A percentile compares a stretch with the other conserved stretches of the same genome.
Conservation (phyloP, 2,797 vertebrate species). For the Stomatorhinus walkeri region DNA sequence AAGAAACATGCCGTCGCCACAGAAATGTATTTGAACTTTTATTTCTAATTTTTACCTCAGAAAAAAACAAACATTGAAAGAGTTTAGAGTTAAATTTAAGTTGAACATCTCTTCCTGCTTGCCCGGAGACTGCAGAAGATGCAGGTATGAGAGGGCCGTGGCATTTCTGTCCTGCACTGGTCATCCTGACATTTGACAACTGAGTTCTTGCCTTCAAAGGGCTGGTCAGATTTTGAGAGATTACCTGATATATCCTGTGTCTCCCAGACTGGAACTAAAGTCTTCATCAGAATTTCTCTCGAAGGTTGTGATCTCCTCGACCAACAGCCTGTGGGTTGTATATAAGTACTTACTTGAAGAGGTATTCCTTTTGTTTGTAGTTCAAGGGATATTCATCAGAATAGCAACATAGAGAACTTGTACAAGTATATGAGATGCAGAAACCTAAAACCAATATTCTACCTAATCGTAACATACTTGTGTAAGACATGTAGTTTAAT, state of each 20-base stretch:
- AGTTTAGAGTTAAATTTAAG: not conserved
- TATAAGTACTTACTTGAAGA: constrained; percentile 63
- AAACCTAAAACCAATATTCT: constrained; percentile 46
- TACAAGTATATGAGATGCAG: constrained; percentile 55
- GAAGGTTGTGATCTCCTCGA: constrained; percentile 32
- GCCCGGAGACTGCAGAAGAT: constrained; percentile 49
- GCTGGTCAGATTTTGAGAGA: constrained; percentile 31
- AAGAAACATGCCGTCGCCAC: constrained; percentile 19
- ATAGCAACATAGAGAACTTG: constrained; percentile 49
- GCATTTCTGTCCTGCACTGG: constrained; percentile 40
- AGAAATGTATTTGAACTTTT: constrained; percentile 22
- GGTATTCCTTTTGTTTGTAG: constrained; percentile 54
- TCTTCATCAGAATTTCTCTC: constrained; percentile 38
- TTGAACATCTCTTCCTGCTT: constrained; percentile 22
- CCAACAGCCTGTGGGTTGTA: constrained; percentile 43
- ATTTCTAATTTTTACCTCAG: constrained; percentile 55
- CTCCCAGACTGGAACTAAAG: constrained; percentile 31
- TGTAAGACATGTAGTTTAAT: constrained; percentile 54
- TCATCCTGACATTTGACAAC: constrained; percentile 37
- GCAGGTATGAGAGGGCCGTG: constrained; percentile 49
- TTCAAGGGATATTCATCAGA: constrained; percentile 52
- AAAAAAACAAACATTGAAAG: constrained; percentile 32
- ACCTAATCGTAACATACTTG: constrained; percentile 56
- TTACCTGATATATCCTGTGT: constrained; percentile 10
- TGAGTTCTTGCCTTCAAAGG: constrained; percentile 27